phyloP scores from a whole-genome alignment of 2,113 vertebrate genomes.

The Thinocorus orbignyianus region DNA sequence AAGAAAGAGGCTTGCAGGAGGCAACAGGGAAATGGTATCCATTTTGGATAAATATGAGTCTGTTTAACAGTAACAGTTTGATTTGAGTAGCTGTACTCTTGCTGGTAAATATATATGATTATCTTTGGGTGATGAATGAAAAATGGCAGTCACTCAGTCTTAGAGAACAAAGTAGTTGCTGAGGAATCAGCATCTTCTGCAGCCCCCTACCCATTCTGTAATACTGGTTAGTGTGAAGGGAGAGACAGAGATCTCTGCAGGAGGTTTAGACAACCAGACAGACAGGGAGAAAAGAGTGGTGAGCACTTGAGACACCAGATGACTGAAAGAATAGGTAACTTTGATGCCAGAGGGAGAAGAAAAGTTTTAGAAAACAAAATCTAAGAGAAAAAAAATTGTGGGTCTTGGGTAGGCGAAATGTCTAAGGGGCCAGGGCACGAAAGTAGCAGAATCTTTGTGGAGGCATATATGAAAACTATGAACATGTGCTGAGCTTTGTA shows the following conservation, averaged over 20 bases:
- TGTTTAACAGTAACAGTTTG: neutral
- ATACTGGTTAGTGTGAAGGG: neutral
- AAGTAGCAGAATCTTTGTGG: neutral
- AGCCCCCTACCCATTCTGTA: neutral
- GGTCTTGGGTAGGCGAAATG: neutral
- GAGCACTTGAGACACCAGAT: neutral
- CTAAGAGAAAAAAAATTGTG: neutral
- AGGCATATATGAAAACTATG: neutral
- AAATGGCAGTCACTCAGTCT: neutral
- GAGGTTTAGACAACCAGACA: neutral
- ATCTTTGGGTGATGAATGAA: neutral
- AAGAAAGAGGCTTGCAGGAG: neutral
- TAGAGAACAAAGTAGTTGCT: neutral
- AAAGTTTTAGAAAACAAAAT: neutral
- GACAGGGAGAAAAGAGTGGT: neutral
- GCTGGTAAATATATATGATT: neutral
- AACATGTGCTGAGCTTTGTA: neutral
- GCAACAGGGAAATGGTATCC: neutral
- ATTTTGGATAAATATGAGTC: neutral
- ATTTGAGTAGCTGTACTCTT: neutral
- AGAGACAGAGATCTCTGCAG: neutral
- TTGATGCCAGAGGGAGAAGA: neutral
- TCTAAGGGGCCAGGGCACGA: neutral
- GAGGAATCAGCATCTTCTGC: neutral
- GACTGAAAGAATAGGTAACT: neutral